A percentile compares a stretch with the other conserved stretches of the same genome.
Evolutionary conservation across 1,140 invertebrate genomes (phyloP).

Genomic region (Neodiprion fabricii): DNA sequence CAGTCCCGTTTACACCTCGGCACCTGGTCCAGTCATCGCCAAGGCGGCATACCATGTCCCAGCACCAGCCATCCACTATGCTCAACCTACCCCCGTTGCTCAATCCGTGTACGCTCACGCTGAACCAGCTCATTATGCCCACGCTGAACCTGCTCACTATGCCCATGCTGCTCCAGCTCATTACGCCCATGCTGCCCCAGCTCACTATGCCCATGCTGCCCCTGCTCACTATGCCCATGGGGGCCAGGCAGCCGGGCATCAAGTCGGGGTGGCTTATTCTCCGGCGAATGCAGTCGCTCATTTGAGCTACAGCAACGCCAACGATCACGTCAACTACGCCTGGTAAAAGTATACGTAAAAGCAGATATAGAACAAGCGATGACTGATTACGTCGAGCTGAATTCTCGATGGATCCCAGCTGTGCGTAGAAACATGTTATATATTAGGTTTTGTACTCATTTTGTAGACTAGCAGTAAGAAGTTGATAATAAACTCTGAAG

Average conservation of each 20-base stretch:
- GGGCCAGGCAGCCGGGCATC: constrained; percentile 24
- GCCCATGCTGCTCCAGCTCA: constrained; percentile 15
- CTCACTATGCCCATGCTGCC: constrained; percentile 36
- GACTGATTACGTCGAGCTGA: no score
- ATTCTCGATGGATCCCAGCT: no score
- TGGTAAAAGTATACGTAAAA: constrained; percentile 28
- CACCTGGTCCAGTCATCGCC: no score
- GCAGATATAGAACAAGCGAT: background rate
- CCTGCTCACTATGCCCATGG: constrained; percentile 33
- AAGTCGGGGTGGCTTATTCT: constrained; percentile 45
- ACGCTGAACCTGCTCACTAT: constrained; percentile 14
- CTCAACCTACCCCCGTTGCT: no score
- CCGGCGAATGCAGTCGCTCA: constrained; percentile 38
- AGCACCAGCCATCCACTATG: no score
- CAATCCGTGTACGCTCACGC: background rate
- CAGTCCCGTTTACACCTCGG: no score
- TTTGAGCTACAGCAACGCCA: constrained; percentile 39
- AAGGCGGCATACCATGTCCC: no score
- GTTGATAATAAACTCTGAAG: no score
- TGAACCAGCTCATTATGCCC: constrained; percentile 13
- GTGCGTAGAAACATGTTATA: no score
- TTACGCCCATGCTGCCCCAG: constrained; percentile 24
- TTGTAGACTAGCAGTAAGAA: no score
- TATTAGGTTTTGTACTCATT: no score
- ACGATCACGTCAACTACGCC: constrained; percentile 37